These are phyloP conservation scores for Leptinotarsa rubiginosa DNA, from an alignment of 2,888 invertebrate species.

Conservation along the genomic window DNA sequence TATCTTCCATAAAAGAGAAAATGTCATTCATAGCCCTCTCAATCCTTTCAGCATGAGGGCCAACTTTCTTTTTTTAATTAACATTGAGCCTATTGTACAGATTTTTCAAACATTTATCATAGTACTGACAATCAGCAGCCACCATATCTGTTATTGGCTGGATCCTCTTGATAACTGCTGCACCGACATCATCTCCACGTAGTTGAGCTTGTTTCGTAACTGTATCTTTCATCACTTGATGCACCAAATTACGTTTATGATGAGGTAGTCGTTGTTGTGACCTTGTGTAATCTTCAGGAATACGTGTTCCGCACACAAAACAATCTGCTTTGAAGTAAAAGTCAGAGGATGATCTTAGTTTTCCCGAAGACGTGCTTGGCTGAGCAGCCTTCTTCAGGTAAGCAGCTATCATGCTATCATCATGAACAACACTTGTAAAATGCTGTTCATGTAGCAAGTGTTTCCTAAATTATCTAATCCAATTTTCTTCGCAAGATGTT, in stretches of 20 bases:
- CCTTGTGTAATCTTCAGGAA: conserved; percentile 21
- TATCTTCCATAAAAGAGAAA: conserved; percentile 12
- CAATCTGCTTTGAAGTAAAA: conserved; percentile 10
- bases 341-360: conserved; percentile 3
- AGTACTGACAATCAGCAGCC: conserved; percentile 11
- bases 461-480: too few relatives aligned
- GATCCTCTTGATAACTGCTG: not conserved
- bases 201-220: conserved; percentile 21
- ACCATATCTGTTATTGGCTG: conserved; percentile 10
- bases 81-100: conserved; percentile 13
- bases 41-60: conserved; percentile 12
- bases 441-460: too few relatives aligned
- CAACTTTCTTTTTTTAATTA: conserved; percentile 9
- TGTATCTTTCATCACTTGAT: conserved; percentile 24
- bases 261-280: conserved; percentile 10
- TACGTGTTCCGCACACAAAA: conserved; percentile 20
- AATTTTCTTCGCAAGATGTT: too few relatives aligned
- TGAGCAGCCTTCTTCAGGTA: conserved; percentile 16
- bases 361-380: conserved; percentile 4
- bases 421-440: too few relatives aligned
- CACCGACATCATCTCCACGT: conserved; percentile 22
- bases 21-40: conserved; percentile 15
- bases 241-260: conserved; percentile 2
- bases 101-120: conserved; percentile 15
- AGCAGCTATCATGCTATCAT: conserved; percentile 23